Base-by-base conservation (phyloP, 1,140 invertebrate genomes). In the Drosophila nigromelanica region DNA sequence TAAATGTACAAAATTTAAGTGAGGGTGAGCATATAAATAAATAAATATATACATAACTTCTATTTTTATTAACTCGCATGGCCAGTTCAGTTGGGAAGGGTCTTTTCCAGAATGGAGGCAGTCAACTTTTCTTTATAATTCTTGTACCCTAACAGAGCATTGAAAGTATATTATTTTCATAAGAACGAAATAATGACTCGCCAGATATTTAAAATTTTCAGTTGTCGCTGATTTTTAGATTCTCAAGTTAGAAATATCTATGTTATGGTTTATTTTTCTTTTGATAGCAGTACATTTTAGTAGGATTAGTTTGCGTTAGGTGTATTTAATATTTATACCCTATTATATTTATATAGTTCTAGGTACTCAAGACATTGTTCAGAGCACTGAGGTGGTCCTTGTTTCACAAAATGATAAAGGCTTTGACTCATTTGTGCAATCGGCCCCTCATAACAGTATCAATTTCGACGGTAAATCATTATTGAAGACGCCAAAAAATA, bases 1-100 rank as follows among this genome's bases (percentile, higher is more conserved):
- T 85, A 15, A 66, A 71, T 42, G 66, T 85, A 40, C 74, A 89
- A 39, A 72, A 63, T 56, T 58, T 89, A 7, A 80, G 66, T 52
- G 74, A 89, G 63, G 90, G 90, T 89, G 15, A 81, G 71, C 61
- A 48, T 33, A 54, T 14, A 56, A 7, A n/a, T 18, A 0, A 10
- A 37, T 7, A 21, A 18, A 55, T 48, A 2, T 12, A n/a, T 48
- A n/a, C 5, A 12, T 30, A 5, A 18, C 18, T 18, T 18, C 18
- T 18, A 18, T 18, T 18, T 18, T 18, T 18, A 27, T 30, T 45
- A 21, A 7, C 5, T 21, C 7, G 14, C 14, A 39, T 4, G 24
- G 24, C 24, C 5, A 27, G 24, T 27, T 27, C 5, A 27, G 27
- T 6, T 27, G 0, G 27, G 27, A 6, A n/a, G n/a, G n/a, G n/a